phyloP scores from a whole-genome alignment of 30 jellyfish, hydroid and myxozoan species.

The Mastigias papua region DNA sequence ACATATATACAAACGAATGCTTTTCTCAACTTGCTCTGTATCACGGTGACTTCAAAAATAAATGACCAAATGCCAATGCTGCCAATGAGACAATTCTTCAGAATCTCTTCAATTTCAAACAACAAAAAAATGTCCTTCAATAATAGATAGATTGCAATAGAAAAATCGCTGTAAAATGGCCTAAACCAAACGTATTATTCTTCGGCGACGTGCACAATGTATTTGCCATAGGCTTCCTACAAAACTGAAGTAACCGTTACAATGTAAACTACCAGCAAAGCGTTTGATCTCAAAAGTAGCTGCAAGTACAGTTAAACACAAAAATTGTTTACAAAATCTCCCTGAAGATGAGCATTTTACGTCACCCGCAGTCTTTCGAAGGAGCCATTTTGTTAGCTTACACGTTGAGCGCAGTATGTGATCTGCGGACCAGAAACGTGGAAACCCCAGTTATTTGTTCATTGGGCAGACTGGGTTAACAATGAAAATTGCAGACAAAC shows the following conservation, averaged over 20 bases:
- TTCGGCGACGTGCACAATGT: neutral
- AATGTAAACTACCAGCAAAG: neutral
- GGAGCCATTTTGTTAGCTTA: constrained; percentile 49
- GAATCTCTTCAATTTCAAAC: neutral
- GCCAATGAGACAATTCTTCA: neutral
- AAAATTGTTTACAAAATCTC: constrained; percentile 34
- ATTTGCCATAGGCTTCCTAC: neutral
- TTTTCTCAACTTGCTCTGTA: neutral
- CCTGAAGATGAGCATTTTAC: constrained; percentile 10
- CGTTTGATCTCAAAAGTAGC: neutral
- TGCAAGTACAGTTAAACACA: constrained; percentile 6
- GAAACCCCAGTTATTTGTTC: neutral
- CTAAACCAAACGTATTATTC: neutral
- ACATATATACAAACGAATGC: neutral
- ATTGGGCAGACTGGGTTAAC: neutral
- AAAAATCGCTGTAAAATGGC: neutral
- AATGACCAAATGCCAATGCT: no score
- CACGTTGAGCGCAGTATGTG: constrained; percentile 10
- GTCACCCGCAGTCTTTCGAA: constrained; percentile 36
- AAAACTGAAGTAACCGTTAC: neutral
- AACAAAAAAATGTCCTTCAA: neutral
- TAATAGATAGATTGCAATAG: no score
- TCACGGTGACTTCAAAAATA: no score
- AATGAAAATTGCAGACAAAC: no score
- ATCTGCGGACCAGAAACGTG: neutral